Percentiles rank a stretch among this genome's conserved stretches.
Evolutionary conservation across 2,888 invertebrate species (phyloP).

Genomic region (Frankliniella intonsa): DNA sequence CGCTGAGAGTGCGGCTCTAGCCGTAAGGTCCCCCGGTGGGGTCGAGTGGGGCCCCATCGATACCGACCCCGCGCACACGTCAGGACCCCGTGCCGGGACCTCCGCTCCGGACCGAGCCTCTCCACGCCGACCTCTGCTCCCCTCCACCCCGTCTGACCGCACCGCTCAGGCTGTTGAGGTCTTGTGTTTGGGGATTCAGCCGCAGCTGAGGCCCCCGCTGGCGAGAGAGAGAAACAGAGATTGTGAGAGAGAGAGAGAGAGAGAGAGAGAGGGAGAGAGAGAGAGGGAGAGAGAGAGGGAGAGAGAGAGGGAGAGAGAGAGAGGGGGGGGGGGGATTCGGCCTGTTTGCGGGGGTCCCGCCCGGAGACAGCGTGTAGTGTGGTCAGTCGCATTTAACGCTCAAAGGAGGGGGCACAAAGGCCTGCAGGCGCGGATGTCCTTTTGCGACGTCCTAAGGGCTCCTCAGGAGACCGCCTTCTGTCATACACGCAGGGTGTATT

Average conservation of each 20-base stretch:
- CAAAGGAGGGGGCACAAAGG: background rate
- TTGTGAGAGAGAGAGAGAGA: background rate
- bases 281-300: background rate
- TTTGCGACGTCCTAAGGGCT: no score
- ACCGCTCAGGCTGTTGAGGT: no score
- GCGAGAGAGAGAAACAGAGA: background rate
- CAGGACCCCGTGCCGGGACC: no score
- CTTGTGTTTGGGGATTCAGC: no score
- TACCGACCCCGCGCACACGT: no score
- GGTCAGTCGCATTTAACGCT: background rate
- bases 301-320: background rate
- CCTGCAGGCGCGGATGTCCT: no score
- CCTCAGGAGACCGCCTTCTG: no score
- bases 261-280: slow-evolving; percentile 2
- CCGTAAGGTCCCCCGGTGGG: no score
- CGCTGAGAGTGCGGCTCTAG: no score
- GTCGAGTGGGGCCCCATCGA: no score
- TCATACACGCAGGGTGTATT: background rate
- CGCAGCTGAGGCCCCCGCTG: no score
- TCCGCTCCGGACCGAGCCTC: background rate
- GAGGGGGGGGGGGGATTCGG: background rate
- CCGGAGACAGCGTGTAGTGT: background rate
- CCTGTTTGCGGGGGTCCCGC: no score
- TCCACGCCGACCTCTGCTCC: background rate
- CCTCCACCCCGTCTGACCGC: background rate